Base-by-base conservation (phyloP, 2,113 vertebrate species). In the Perccottus glenii region DNA sequence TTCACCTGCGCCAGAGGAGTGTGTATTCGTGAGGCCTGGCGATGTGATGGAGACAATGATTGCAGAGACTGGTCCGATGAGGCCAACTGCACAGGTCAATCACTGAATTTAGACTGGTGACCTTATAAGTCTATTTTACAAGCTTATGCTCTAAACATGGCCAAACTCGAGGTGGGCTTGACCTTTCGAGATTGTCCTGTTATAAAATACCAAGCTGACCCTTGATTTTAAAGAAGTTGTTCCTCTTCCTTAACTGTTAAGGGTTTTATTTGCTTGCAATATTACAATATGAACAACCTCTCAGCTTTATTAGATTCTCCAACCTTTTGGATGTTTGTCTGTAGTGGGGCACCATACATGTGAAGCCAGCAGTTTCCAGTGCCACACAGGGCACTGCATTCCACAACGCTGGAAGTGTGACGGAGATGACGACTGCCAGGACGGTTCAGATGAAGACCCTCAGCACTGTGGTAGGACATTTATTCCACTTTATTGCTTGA, bases 31-130 rank as follows among this genome's bases (percentile, higher is more conserved):
- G 93, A 94, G 11, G 94, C 94, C 11, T 99, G 98, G 98, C 95
- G 94, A 74, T 99, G 98, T 1, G 98, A 99, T 0, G 98, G 97
- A 0, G 98, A 99, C 78, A 99, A 99, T 0, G 98, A 99, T 79
- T 99, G 98, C 93, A 91, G 96, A 64, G 98, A 99, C 86, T 99
- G 98, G 97, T 99, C 97, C 0, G 98, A 99, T 0, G 98, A 99
- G 86, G 90, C 91, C 0, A 98, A 99, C 91, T 99, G 98, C 67
- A 98, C 96, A 0, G 94, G 97, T 98, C 77, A 60, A 32, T 14
- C 11, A 4, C 36, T 33, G 33, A 32, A 7, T 11, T 51, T 50
- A 8, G 5, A 3, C 8, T 6, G 8, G 5, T 40, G 38, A 40
- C 38, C 38, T 40, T 3, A 40, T 6, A 8, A 40, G 2, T 40